Percentiles rank a stretch among this genome's conserved stretches.
Conservation (phyloP, 2,888 invertebrate species). For the Schizaphis graminum region DNA sequence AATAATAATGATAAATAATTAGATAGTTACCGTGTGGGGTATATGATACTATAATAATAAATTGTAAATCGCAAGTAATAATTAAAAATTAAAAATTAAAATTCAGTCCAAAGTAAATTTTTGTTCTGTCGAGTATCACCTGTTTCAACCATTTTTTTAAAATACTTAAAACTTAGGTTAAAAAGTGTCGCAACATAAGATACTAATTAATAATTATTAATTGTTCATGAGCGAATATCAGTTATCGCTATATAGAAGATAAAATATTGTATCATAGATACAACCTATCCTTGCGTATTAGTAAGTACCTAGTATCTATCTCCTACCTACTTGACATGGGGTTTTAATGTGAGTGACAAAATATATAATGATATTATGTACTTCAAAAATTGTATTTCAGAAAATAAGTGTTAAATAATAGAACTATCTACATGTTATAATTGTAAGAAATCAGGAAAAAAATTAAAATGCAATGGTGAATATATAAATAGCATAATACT, state of each 20-base stretch:
- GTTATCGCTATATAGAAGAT: background rate
- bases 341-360: background rate
- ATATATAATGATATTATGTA: background rate
- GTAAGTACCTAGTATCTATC: background rate
- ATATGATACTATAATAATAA: no score
- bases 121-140: background rate
- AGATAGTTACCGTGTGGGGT: background rate
- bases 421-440: background rate
- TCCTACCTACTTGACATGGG: background rate
- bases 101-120: background rate
- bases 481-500: background rate
- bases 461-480: background rate
- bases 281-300: no score
- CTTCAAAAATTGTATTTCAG: background rate
- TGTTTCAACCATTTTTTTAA: background rate
- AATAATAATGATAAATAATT: background rate
- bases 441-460: background rate
- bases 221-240: background rate
- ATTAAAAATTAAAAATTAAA: background rate
- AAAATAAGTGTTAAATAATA: background rate
- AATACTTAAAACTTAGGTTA: no score
- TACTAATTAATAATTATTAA: no score
- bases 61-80: background rate
- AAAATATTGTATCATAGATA: background rate
- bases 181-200: background rate